phyloP scores from a whole-genome alignment of 2,888 invertebrate genomes.

The Maniola hyperantus region DNA sequence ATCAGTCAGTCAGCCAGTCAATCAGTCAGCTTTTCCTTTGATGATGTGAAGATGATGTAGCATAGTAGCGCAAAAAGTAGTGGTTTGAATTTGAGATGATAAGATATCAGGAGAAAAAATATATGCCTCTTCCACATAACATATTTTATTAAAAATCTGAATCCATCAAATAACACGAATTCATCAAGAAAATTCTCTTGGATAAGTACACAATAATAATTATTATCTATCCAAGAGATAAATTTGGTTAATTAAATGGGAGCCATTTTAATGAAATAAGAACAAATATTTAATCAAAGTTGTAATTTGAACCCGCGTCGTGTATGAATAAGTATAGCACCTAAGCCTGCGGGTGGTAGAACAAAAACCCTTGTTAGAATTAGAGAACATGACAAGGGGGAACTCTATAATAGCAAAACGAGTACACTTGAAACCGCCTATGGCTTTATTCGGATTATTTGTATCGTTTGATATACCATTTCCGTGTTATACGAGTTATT shows the following conservation, averaged over 20 bases:
- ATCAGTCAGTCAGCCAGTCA: too few relatives aligned
- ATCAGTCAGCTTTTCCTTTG: too few relatives aligned
- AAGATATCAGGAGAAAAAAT: too few relatives aligned
- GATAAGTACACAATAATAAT: neutral
- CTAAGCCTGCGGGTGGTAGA: slow-evolving; percentile 23
- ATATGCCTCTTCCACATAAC: too few relatives aligned
- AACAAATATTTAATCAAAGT: neutral
- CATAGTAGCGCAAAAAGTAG: too few relatives aligned
- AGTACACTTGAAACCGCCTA: slow-evolving; percentile 14
- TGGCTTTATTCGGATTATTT: slow-evolving; percentile 16
- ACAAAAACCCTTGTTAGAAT: slow-evolving; percentile 27
- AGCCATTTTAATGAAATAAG: neutral
- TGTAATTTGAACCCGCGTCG: slow-evolving; percentile 8
- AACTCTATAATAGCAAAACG: slow-evolving; percentile 18
- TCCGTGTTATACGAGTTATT: slow-evolving; percentile 3
- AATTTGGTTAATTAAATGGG: neutral
- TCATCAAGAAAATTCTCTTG: neutral
- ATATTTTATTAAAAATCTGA: too few relatives aligned
- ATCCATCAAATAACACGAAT: too few relatives aligned
- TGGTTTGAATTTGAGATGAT: neutral
- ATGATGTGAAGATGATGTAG: too few relatives aligned
- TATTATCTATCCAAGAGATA: too few relatives aligned
- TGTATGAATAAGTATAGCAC: slow-evolving; percentile 14
- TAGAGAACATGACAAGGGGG: slow-evolving; percentile 20
- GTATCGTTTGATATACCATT: slow-evolving; percentile 16